Evolutionary conservation across 1,140 invertebrate species (phyloP), one percentile per base, ranked within the genome.

Genomic region (Ephestia elutella): DNA sequence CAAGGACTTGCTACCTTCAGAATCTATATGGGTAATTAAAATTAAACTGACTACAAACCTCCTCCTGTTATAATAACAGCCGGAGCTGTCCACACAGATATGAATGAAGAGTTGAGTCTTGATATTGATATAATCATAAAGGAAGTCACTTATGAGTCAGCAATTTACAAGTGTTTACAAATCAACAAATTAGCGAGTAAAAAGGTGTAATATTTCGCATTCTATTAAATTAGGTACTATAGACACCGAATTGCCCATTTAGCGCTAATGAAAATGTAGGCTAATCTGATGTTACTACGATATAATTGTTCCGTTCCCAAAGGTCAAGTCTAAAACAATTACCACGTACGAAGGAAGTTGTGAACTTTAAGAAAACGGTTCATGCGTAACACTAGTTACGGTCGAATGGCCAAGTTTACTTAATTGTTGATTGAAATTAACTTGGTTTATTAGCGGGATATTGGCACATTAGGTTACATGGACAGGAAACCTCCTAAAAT

Each of bases 301-400:
- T 50, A 55, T 55, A 50, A 35, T 65, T 65, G 58, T 63, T 54
- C 49, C 57, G 62, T 62, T 67, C 57, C 49, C 62, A 79, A 75
- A 74, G 70, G 66, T 75, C 67, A 72, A 50, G 56, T 68, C 59
- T 68, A 62, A 62, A 71, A 60, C 60, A 65, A 70, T 71, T 67
- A 59, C 13, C 20, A 57, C 60, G 57, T 62, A 62, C 63, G 57
- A 60, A 73, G 69, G 69, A 76, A 76, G 70, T 72, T 54, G 66
- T 82, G 73, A 80, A 78, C 74, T 82, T 80, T 75, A 79, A 65
- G 63, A 61, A 66, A 75, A 65, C 62, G 59, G 61, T 66, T 71
- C 68, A 71, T 76, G 65, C 77, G 70, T 77, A 64, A 68, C 66
- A 54, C 30, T 28, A 59, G 68, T 66, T 68, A 75, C 62, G 78